Conservation (phyloP, 2,888 invertebrate genomes). For the Zhuqinia jingwanae region DNA sequence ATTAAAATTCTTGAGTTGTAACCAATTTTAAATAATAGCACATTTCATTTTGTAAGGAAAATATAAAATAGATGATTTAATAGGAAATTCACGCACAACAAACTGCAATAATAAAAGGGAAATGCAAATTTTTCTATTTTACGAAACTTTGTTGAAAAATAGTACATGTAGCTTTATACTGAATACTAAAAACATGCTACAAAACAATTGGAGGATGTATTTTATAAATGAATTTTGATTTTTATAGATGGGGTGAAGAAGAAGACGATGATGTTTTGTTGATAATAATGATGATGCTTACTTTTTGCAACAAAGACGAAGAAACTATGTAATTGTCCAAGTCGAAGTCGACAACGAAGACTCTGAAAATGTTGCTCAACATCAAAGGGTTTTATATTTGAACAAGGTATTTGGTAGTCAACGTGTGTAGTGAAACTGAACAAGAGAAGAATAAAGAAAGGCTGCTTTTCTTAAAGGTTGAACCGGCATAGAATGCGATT, state of each 20-base stretch:
- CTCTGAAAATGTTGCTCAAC: too few species aligned
- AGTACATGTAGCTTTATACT: not conserved
- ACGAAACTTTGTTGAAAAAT: not conserved
- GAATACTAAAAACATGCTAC: too few species aligned
- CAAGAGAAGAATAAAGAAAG: conserved; percentile 66
- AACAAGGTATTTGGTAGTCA: conserved; percentile 48
- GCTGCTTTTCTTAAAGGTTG: conserved; percentile 51
- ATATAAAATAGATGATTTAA: not conserved
- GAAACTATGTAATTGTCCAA: conserved; percentile 11
- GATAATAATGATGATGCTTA: conserved; percentile 36
- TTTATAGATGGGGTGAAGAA: conserved; percentile 14
- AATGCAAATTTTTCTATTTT: conserved; percentile 20
- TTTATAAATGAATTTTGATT: conserved; percentile 1
- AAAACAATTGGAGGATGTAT: conserved; percentile 22
- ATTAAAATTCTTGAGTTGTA: conserved; percentile 36
- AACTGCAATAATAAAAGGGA: not conserved
- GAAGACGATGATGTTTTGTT: too few species aligned
- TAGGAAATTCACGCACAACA: conserved; percentile 33
- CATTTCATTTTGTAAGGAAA: conserved; percentile 28
- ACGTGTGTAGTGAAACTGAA: conserved; percentile 72
- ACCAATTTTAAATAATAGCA: conserved; percentile 17
- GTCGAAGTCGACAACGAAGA: too few species aligned
- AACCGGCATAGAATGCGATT: conserved; percentile 73
- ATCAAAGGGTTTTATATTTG: not conserved
- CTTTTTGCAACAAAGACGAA: conserved; percentile 48